Base-by-base conservation (phyloP, 2,888 invertebrate species). In the Watsonalla binaria region DNA sequence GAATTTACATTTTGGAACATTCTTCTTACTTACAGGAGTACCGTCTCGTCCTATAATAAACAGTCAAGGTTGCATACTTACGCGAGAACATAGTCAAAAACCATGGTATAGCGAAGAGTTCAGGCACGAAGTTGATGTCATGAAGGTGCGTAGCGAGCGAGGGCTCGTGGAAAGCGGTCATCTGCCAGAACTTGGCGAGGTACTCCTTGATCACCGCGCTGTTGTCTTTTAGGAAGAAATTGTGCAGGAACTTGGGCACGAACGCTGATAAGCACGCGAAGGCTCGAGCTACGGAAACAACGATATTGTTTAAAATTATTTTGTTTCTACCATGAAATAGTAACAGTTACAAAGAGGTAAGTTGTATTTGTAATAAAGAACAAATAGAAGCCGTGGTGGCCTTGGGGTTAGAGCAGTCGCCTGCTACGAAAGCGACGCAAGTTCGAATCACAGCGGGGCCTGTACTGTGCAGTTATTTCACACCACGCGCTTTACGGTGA, bases 101-200 rank as follows among this genome's bases (percentile, higher is more conserved):
- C 99, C 99, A 99, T 0, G 99, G 99, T 81, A 99, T 99, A 15
- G 99, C 98, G 86, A 99, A 99, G 13, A 99, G 92, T 84, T 99
- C 99, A 0, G 99, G 99, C 65, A 96, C 97, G 80, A 99, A 99
- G 74, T 95, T 97, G 65, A 99, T 99, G 13, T 95, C 94, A 70
- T 95, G 94, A 50, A 99, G 91, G 84, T 99, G 99, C 76, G 96
- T 96, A 2, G 97, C 96, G 55, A 99, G 84, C 55, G 94, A 92
- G 0, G 99, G 98, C 82, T 99, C 99, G 78, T 99, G 98, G 84
- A 97, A 99, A 45, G 98, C 96, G 47, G 98, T 95, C 74, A 99
- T 92, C 78, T 99, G 99, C 63, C 97, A 97, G 91, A 99, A 99
- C 84, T 99, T 98, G 5, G 97, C 95, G 60, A 99, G 89, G 82